These are phyloP conservation scores for Amphipyra berbera DNA, from an alignment of 2,888 invertebrate species.

Conservation along the genomic window DNA sequence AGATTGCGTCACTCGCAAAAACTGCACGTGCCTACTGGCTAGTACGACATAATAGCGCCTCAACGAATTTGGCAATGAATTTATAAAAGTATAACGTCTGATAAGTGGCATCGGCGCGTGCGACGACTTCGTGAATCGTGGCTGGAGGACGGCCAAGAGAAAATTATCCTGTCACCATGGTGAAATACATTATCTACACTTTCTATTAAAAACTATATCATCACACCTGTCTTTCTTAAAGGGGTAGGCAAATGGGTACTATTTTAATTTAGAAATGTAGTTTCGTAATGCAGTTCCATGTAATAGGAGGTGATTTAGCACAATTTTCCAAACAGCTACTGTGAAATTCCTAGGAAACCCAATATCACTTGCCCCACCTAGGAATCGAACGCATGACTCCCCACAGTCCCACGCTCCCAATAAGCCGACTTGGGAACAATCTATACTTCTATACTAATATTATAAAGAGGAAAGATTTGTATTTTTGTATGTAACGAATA, in stretches of 20 bases:
- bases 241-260: neutral
- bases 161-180: constrained; percentile 40
- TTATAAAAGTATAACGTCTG: constrained; percentile 44
- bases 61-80: constrained; percentile 60
- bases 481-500: too few relatives aligned
- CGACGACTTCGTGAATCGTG: constrained; percentile 41
- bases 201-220: constrained; percentile 18
- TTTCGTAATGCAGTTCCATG: too few relatives aligned
- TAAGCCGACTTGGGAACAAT: too few relatives aligned
- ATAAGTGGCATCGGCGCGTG: constrained; percentile 37
- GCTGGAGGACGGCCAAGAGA: constrained; percentile 56
- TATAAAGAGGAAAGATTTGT: too few relatives aligned
- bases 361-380: too few relatives aligned
- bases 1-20: constrained; percentile 36
- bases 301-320: too few relatives aligned
- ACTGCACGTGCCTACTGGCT: constrained; percentile 26
- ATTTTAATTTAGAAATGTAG: neutral
- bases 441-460: too few relatives aligned
- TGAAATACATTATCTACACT: constrained; percentile 18
- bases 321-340: too few relatives aligned
- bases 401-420: too few relatives aligned
- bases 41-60: constrained; percentile 21
- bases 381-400: too few relatives aligned
- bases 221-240: neutral
- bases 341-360: too few relatives aligned